Conservation (phyloP, 2,113 vertebrate genomes). For the Xyrauchen texanus region DNA sequence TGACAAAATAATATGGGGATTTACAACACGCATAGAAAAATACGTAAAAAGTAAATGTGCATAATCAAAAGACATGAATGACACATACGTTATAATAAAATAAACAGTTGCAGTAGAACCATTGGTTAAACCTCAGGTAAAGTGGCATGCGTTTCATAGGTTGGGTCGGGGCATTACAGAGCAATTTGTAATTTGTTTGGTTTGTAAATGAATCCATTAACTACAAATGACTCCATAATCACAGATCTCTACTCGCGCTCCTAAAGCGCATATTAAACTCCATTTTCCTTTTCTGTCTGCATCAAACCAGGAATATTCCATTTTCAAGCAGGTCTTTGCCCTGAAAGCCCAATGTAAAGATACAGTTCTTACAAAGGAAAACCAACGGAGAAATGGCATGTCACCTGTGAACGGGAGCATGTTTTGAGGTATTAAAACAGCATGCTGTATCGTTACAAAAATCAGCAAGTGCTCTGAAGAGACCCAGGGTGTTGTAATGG, state of each 20-base stretch:
- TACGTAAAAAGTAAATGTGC: not conserved
- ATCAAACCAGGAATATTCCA: not conserved
- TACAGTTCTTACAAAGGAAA: conserved; percentile 8
- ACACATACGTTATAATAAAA: not conserved
- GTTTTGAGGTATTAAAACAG: conserved; percentile 35
- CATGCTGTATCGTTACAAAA: not conserved
- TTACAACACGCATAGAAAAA: not conserved
- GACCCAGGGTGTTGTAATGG: conserved; percentile 56
- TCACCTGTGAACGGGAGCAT: conserved; percentile 6
- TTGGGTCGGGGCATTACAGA: not conserved
- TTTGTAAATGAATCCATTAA: conserved; percentile 15
- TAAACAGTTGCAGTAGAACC: not conserved
- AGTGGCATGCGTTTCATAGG: conserved; percentile 1
- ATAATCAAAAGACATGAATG: not conserved
- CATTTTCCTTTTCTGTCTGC: not conserved
- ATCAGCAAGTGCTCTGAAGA: not conserved
- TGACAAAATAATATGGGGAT: not conserved
- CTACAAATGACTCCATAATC: conserved; percentile 5
- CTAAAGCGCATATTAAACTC: not conserved
- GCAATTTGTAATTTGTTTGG: not conserved
- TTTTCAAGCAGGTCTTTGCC: conserved; percentile 19
- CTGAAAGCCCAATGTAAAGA: conserved; percentile 22
- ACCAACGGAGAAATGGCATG: conserved; percentile 13
- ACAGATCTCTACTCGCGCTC: not conserved
- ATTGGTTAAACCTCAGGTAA: conserved; percentile 19